A percentile compares a stretch with the other conserved stretches of the same genome.
phyloP scores from a whole-genome alignment of 2,888 invertebrate genomes.

The Hemicrepidius hirtus region DNA sequence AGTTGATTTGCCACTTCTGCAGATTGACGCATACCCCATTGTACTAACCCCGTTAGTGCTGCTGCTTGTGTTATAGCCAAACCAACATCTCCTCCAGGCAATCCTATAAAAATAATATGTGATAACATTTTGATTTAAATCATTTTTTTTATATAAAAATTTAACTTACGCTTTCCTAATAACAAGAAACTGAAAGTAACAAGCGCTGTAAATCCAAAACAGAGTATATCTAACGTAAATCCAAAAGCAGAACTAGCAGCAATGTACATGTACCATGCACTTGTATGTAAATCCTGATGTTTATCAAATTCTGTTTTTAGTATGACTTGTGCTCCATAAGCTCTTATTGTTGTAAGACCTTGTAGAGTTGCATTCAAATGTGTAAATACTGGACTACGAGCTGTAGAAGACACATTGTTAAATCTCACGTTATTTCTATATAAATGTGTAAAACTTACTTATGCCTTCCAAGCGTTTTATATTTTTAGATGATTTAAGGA shows the following conservation, averaged over 20 bases:
- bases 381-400: constrained; percentile 88
- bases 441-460: constrained; percentile 72
- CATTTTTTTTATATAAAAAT: background rate
- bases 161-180: constrained; percentile 66
- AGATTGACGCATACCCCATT: constrained; percentile 89
- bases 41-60: constrained; percentile 77
- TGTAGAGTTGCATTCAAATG: constrained; percentile 87
- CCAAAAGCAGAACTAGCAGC: constrained; percentile 80
- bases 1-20: constrained; percentile 87
- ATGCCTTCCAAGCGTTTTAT: constrained; percentile 81
- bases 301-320: constrained; percentile 75
- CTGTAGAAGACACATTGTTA: constrained; percentile 71
- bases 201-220: constrained; percentile 77
- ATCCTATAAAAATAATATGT: constrained; percentile 55
- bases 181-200: constrained; percentile 81
- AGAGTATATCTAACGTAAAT: constrained; percentile 79
- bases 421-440: background rate
- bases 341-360: constrained; percentile 87
- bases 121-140: background rate
- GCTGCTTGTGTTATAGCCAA: constrained; percentile 80
- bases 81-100: constrained; percentile 77
- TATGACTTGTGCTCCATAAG: constrained; percentile 81
- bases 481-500: constrained; percentile 81
- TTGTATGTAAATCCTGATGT: constrained; percentile 79
- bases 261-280: constrained; percentile 81